Evolutionary conservation across 1,140 invertebrate species (phyloP), one percentile per base, ranked within the genome.

Genomic region (Stenopsyche tienmushanensis): DNA sequence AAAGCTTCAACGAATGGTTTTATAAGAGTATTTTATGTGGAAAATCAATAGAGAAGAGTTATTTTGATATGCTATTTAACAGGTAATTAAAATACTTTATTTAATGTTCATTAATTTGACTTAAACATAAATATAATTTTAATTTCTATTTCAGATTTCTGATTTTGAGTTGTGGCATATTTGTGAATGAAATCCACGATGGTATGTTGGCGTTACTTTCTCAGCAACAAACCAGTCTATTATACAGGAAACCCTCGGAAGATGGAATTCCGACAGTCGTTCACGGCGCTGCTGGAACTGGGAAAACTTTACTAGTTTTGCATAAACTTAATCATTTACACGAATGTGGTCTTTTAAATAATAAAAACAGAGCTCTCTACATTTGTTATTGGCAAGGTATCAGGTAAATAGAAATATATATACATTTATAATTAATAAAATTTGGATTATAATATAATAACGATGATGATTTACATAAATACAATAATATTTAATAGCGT

Each of bases 331-430:
- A 76, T 53, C 58, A 70, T 10, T 62, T 76, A 13, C 59, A 74
- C 60, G 60, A 73, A 55, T 49, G 50, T 25, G 74, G 75, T 2
- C 39, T 71, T 39, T 64, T 77, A 3, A 72, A 76, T 65, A 64
- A 71, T 17, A 50, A 74, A 3, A 75, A 76, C 47, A 64, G 74
- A 47, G 75, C 75, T 17, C 58, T 77, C 1, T 76, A 75, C 29
- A 73, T 77, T 52, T 77, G 74, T 53, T 77, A 76, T 65, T 77
- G 76, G 76, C 76, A 75, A 13, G 76, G 76, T 42, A 76, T 77
- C 15, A 71, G 73, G 75, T 77, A 71, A 64, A 10, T 58, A 42
- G 8, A 49, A 21, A 49, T 8, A 17, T 49, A 17, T 8, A 15
- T 49, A 8, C 5, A 15, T 7, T 7, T 49, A 17, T 21, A 8